A percentile compares a stretch with the other conserved stretches of the same genome.
phyloP scores from a whole-genome alignment of 2,888 invertebrate species.

The Tridacna gigas region DNA sequence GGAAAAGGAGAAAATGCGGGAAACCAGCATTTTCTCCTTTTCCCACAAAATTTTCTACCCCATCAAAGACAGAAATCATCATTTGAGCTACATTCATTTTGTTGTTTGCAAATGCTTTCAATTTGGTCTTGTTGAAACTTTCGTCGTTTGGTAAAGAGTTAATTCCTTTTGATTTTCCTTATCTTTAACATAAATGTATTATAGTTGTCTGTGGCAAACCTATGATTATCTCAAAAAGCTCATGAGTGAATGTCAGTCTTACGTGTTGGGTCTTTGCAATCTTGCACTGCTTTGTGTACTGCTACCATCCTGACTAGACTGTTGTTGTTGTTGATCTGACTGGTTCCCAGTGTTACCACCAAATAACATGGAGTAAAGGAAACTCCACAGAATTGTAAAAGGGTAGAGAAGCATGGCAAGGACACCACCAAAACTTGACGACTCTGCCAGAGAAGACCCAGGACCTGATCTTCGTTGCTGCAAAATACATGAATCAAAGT shows the following conservation, averaged over 20 bases:
- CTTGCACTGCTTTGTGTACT: conserved; percentile 29
- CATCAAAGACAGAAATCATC: no score
- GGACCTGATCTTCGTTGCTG: conserved; percentile 15
- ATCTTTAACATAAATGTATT: not conserved
- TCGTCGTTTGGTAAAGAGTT: no score
- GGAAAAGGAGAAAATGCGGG: no score
- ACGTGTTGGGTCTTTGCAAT: conserved; percentile 53
- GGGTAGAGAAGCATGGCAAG: conserved; percentile 88
- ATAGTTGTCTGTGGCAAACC: not conserved
- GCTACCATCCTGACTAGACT: conserved; percentile 34
- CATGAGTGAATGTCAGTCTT: conserved; percentile 1
- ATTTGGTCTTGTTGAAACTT: not conserved
- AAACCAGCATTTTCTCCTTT: no score
- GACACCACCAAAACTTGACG: conserved; percentile 76
- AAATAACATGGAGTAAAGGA: conserved; percentile 86
- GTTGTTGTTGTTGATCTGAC: conserved; percentile 25
- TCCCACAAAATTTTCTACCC: no score
- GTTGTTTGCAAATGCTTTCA: not conserved
- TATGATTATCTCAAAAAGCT: no score
- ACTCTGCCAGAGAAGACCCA: conserved; percentile 35
- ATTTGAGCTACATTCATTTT: no score
- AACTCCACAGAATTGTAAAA: conserved; percentile 87
- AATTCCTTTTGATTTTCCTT: not conserved
- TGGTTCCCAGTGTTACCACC: conserved; percentile 68
- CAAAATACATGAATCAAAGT: not conserved